Conservation (phyloP, 2,888 invertebrate species). For the Deilephila porcellus region DNA sequence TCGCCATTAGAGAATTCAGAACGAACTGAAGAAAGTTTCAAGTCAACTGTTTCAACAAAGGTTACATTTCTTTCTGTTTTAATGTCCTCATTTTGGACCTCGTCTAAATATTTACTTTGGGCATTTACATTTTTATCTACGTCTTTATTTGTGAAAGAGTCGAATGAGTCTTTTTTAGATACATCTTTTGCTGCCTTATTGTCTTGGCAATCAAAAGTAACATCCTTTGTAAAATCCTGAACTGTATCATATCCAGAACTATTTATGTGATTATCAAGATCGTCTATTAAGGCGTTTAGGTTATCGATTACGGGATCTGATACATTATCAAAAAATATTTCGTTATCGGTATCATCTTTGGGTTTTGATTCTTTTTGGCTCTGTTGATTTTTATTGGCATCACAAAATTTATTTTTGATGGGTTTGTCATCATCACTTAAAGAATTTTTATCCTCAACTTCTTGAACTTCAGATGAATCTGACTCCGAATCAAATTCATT, state of each 20-base stretch:
- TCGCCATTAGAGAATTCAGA: neutral
- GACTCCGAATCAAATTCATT: constrained; percentile 11
- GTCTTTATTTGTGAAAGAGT: neutral
- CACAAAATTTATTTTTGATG: neutral
- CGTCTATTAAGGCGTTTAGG: constrained; percentile 71
- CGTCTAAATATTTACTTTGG: neutral
- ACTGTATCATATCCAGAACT: constrained; percentile 51
- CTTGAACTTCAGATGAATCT: constrained; percentile 12
- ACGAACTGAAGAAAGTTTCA: neutral
- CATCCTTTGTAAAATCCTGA: constrained; percentile 60
- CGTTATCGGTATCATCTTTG: constrained; percentile 65
- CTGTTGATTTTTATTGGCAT: constrained; percentile 6
- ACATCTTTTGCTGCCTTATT: constrained; percentile 50
- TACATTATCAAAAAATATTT: constrained; percentile 68
- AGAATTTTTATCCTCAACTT: constrained; percentile 16
- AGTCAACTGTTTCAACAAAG: neutral
- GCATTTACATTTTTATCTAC: neutral
- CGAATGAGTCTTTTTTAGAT: neutral
- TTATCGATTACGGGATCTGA: constrained; percentile 68
- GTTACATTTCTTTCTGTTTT: neutral
- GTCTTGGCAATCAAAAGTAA: constrained; percentile 61
- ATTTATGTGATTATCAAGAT: constrained; percentile 67
- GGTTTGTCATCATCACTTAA: constrained; percentile 32
- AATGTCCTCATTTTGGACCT: neutral
- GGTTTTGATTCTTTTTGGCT: constrained; percentile 36